phyloP scores from a whole-genome alignment of 2,888 invertebrate species.

The Ophonus ardosiacus region DNA sequence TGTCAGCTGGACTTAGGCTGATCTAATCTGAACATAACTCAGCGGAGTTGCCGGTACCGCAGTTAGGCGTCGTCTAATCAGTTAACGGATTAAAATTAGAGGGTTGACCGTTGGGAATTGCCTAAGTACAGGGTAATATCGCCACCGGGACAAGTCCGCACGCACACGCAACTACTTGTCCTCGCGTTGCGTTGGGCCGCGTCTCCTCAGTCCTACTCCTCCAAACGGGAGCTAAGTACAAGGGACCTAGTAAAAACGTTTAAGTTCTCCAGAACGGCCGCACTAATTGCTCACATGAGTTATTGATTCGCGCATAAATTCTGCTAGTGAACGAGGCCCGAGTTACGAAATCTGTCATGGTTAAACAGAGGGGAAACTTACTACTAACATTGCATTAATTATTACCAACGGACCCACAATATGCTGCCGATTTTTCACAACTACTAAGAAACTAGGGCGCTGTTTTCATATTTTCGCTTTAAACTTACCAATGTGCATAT shows the following conservation, averaged over 20 bases:
- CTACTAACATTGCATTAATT: constrained; percentile 50
- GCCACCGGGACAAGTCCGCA: constrained; percentile 17
- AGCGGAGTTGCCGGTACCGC: constrained; percentile 48
- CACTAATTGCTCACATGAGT: constrained; percentile 56
- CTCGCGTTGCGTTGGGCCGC: background rate
- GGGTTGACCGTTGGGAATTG: constrained; percentile 61
- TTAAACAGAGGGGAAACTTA: constrained; percentile 31
- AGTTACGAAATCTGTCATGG: constrained; percentile 44
- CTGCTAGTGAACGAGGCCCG: background rate
- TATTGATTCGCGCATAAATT: constrained; percentile 57
- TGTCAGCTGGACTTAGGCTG: constrained; percentile 62
- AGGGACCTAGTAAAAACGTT: constrained; percentile 56
- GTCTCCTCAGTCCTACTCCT: constrained; percentile 17
- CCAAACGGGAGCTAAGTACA: constrained; percentile 16
- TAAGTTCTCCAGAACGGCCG: constrained; percentile 26
- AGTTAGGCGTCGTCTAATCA: constrained; percentile 59
- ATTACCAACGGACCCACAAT: constrained; percentile 44
- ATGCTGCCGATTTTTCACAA: constrained; percentile 32
- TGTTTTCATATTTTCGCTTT: constrained; percentile 10
- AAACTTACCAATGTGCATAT: background rate
- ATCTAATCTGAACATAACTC: constrained; percentile 60
- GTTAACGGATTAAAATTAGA: constrained; percentile 63
- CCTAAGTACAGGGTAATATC: constrained; percentile 60
- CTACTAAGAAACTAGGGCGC: constrained; percentile 28
- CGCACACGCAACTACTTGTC: constrained; percentile 41